Evolutionary conservation across 1,140 invertebrate species (phyloP).

Genomic region (Notospermus geniculatus): DNA sequence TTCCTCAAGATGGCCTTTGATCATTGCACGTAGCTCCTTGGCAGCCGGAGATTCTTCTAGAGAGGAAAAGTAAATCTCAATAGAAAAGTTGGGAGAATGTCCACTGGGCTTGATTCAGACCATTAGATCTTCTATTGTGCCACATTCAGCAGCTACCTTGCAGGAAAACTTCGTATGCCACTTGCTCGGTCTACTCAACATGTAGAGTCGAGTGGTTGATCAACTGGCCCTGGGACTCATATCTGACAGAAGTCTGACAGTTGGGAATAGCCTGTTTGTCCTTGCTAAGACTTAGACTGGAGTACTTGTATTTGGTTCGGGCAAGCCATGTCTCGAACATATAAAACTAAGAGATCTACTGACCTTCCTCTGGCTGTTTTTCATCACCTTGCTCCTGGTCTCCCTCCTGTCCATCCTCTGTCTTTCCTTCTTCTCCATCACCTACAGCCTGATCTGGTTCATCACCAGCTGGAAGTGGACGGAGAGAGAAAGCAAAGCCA

Average conservation of each 20-base stretch:
- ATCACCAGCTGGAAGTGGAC: slow-evolving; percentile 5
- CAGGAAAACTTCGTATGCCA: too few species aligned
- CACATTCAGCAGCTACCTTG: too few species aligned
- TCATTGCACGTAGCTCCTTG: slow-evolving; percentile 42
- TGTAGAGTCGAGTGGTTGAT: too few species aligned
- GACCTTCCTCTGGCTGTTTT: slow-evolving; percentile 7
- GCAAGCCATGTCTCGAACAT: too few species aligned
- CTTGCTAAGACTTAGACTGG: too few species aligned
- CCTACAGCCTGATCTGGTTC: slow-evolving; percentile 6
- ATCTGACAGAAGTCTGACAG: too few species aligned
- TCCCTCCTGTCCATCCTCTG: slow-evolving; percentile 13
- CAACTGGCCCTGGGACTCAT: too few species aligned
- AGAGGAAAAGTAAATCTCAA: neutral
- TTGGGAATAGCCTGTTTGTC: too few species aligned
- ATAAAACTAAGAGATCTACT: neutral
- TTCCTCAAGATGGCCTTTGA: slow-evolving; percentile 40
- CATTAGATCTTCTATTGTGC: too few species aligned
- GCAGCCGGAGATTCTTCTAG: slow-evolving; percentile 13
- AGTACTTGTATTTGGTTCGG: too few species aligned
- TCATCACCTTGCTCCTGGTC: slow-evolving; percentile 12
- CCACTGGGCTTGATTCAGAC: too few species aligned
- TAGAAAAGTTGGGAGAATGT: neutral
- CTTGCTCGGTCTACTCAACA: too few species aligned
- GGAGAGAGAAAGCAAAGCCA: neutral
- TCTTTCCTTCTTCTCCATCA: slow-evolving; percentile 23